These are phyloP conservation scores for Diarsia mendica DNA, from an alignment of 2,888 invertebrate genomes.

Conservation along the genomic window DNA sequence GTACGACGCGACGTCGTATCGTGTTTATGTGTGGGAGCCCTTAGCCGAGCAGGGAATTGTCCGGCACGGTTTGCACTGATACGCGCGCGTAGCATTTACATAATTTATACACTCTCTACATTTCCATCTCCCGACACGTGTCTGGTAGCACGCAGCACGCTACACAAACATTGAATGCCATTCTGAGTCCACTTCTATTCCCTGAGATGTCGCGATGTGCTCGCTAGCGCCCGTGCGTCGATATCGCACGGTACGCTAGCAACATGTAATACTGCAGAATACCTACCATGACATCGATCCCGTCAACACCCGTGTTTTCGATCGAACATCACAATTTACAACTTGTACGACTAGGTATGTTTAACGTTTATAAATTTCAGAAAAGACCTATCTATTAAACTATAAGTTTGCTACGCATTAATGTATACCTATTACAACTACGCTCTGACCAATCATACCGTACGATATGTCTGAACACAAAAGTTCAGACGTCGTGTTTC, in stretches of 20 bases:
- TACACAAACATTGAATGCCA: constrained; percentile 64
- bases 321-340: constrained; percentile 72
- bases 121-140: constrained; percentile 47
- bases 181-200: constrained; percentile 46
- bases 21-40: no score
- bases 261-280: constrained; percentile 81
- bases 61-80: constrained; percentile 21
- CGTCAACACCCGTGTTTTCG: constrained; percentile 59
- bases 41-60: constrained; percentile 18
- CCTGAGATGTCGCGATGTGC: constrained; percentile 41
- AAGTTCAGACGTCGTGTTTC: constrained; percentile 55
- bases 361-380: constrained; percentile 90
- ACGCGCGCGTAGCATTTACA: constrained; percentile 50
- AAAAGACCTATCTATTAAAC: constrained; percentile 87
- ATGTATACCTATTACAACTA: constrained; percentile 72
- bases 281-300: constrained; percentile 68
- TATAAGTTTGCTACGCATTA: constrained; percentile 78
- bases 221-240: constrained; percentile 30
- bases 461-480: constrained; percentile 65
- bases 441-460: constrained; percentile 75
- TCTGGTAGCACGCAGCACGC: constrained; percentile 55
- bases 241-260: constrained; percentile 48
- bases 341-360: constrained; percentile 82
- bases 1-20: no score
- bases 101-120: constrained; percentile 52